Conservation (phyloP, 2,797 vertebrate species). For the Ctenopoma kingsleyae region DNA sequence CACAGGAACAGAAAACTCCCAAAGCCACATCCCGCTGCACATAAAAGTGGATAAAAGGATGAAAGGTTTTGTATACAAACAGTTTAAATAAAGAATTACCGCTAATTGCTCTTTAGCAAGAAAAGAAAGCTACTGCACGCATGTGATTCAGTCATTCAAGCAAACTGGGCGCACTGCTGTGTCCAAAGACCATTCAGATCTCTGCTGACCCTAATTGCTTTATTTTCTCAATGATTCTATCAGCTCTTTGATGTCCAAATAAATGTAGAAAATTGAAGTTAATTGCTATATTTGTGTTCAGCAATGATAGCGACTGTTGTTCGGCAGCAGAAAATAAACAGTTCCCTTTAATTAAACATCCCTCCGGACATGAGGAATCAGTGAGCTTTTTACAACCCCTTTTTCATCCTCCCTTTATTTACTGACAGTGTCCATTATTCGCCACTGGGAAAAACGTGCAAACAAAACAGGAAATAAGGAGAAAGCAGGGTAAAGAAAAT, state of each 20-base stretch:
- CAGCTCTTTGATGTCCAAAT: slow-evolving; percentile 86
- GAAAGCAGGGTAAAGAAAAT: slow-evolving; percentile 60
- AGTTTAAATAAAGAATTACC: slow-evolving; percentile 88
- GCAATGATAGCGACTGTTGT: slow-evolving; percentile 79
- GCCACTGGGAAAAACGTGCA: slow-evolving; percentile 70
- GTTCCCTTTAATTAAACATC: slow-evolving; percentile 81
- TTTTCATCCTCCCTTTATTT: slow-evolving; percentile 81
- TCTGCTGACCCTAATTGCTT: slow-evolving; percentile 84
- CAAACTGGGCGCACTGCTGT: slow-evolving; percentile 75
- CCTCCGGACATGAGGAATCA: slow-evolving; percentile 74
- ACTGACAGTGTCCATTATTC: slow-evolving; percentile 73
- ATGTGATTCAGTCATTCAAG: slow-evolving; percentile 81
- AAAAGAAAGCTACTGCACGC: slow-evolving; percentile 86
- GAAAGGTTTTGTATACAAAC: slow-evolving; percentile 88
- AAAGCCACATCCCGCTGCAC: slow-evolving; percentile 76
- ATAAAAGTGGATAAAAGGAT: slow-evolving; percentile 87
- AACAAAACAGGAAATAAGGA: slow-evolving; percentile 78
- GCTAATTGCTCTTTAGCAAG: slow-evolving; percentile 86
- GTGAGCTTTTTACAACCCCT: slow-evolving; percentile 71
- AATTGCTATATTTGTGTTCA: slow-evolving; percentile 87
- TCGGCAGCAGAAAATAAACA: slow-evolving; percentile 77
- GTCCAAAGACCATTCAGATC: slow-evolving; percentile 83
- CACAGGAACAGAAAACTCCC: slow-evolving; percentile 81
- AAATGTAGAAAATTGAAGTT: slow-evolving; percentile 86
- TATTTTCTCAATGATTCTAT: slow-evolving; percentile 85